A percentile compares a stretch with the other conserved stretches of the same genome.
These are phyloP conservation scores for Eulemur rubriventer DNA, from an alignment of 2,797 vertebrate genomes.

Conservation along the genomic window DNA sequence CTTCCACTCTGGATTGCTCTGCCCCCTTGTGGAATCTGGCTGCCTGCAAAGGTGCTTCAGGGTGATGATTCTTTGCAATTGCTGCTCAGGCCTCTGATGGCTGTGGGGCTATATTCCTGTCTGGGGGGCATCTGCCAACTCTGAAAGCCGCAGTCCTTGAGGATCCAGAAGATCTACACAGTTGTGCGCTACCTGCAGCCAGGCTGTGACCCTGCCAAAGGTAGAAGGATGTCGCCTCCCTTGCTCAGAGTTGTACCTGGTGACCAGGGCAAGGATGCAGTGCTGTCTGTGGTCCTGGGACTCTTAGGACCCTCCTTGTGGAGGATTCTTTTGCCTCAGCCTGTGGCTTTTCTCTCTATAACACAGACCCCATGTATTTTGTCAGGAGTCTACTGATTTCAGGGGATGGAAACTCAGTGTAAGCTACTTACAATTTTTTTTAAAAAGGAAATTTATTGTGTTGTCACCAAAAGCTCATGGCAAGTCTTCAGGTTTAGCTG, in stretches of 20 bases:
- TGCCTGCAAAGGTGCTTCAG: background rate
- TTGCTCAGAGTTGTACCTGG: background rate
- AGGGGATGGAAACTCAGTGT: background rate
- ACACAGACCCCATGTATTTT: background rate
- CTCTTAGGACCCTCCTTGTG: background rate
- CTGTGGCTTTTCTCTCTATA: background rate
- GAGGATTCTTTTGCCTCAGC: background rate
- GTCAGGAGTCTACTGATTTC: background rate
- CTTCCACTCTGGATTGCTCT: background rate
- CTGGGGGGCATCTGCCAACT: background rate
- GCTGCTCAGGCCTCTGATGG: background rate
- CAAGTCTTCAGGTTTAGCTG: background rate
- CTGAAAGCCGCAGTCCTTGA: background rate
- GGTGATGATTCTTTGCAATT: background rate
- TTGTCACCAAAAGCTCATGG: background rate
- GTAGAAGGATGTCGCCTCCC: background rate
- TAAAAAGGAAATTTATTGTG: background rate
- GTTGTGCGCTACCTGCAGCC: background rate
- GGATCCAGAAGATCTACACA: background rate
- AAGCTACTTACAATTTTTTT: background rate
- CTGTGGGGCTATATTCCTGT: background rate
- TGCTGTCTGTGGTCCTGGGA: background rate
- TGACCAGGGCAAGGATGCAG: background rate
- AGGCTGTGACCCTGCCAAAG: background rate
- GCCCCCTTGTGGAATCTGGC: conserved; percentile 29